These are phyloP conservation scores for Dynastes maya DNA, from an alignment of 2,888 invertebrate species.

Conservation along the genomic window DNA sequence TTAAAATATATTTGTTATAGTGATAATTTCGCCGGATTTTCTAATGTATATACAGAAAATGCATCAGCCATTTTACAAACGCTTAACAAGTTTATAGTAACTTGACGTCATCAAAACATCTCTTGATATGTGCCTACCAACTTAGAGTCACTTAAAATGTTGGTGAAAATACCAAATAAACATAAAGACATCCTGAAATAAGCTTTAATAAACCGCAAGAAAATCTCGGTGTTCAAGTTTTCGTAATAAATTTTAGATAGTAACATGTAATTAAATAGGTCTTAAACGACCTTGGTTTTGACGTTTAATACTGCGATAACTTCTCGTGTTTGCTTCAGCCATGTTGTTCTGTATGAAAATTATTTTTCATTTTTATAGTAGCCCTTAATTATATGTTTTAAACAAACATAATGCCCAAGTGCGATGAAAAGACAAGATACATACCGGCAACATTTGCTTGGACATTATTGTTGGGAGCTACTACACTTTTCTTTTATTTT, in stretches of 20 bases:
- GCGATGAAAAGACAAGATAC: conserved; percentile 96
- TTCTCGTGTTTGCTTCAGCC: conserved; percentile 65
- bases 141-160: conserved; percentile 44
- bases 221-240: neutral
- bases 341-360: conserved; percentile 68
- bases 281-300: conserved; percentile 53
- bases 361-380: conserved; percentile 63
- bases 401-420: conserved; percentile 88
- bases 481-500: conserved; percentile 96
- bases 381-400: conserved; percentile 63
- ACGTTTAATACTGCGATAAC: conserved; percentile 55
- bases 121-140: conserved; percentile 35
- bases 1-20: neutral
- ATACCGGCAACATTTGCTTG: conserved; percentile 99
- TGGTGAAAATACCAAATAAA: neutral
- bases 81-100: conserved; percentile 50
- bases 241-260: neutral
- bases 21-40: conserved; percentile 7
- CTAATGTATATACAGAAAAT: conserved; percentile 37
- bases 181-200: neutral
- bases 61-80: conserved; percentile 52
- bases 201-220: neutral
- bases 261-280: conserved; percentile 18
- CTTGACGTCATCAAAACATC: conserved; percentile 53
- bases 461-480: conserved; percentile 94